Conservation (phyloP, 2,113 vertebrate species). For the Toxotes jaculatrix region DNA sequence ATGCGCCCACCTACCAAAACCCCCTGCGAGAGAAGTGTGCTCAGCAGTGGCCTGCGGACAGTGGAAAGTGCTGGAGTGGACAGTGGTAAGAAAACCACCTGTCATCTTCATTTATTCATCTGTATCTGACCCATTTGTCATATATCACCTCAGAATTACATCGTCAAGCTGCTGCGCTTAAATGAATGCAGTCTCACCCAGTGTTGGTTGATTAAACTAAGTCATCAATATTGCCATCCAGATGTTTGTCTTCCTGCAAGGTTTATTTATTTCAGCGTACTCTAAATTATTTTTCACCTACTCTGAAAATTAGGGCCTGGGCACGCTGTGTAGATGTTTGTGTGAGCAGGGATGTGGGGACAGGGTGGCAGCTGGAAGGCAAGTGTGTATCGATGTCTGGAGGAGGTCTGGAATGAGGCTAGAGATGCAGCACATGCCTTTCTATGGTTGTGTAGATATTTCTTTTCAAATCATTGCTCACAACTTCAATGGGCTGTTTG, state of each 20-base stretch:
- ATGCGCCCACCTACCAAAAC: constrained; percentile 90
- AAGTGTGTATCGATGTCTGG: constrained; percentile 23
- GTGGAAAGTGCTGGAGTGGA: constrained; percentile 98
- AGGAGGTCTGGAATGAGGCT: constrained; percentile 23
- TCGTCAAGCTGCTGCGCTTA: not conserved
- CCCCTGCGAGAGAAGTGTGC: constrained; percentile 90
- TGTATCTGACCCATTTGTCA: not conserved
- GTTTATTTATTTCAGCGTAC: constrained; percentile 40
- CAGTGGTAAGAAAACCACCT: constrained; percentile 85
- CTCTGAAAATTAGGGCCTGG: constrained; percentile 10
- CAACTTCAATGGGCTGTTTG: not conserved
- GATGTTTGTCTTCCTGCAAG: constrained; percentile 40
- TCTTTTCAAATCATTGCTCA: not conserved
- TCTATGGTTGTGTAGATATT: constrained; percentile 1
- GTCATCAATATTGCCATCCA: constrained; percentile 34
- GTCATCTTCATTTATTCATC: not conserved
- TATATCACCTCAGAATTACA: not conserved
- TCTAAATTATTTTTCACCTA: constrained; percentile 10
- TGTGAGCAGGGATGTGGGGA: constrained; percentile 40
- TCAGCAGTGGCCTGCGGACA: constrained; percentile 91
- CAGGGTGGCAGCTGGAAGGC: constrained; percentile 42
- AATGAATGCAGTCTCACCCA: not conserved
- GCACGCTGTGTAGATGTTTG: constrained; percentile 42
- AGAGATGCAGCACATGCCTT: not conserved
- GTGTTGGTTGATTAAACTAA: constrained; percentile 33